phyloP scores from a whole-genome alignment of 92 coral and sea anemone species.

The Phenganax stokvisi region DNA sequence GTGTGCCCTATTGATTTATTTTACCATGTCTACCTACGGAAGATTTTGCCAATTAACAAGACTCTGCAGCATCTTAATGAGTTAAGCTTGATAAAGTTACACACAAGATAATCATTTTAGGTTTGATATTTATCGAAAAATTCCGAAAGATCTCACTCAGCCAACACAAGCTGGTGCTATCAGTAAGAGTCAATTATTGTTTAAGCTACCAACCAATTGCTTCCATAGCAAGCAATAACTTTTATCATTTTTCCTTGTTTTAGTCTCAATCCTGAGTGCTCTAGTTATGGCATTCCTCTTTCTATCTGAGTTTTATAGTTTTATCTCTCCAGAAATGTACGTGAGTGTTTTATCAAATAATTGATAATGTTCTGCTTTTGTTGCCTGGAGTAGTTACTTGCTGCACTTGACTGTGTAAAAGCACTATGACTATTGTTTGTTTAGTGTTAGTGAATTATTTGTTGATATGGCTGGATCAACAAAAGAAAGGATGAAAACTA shows the following conservation, averaged over 20 bases:
- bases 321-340: constrained; percentile 89
- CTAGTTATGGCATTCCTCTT: constrained; percentile 81
- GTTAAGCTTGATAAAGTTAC: no score
- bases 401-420: neutral
- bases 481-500: constrained; percentile 59
- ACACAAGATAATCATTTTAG: constrained; percentile 28
- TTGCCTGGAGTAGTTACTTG: neutral
- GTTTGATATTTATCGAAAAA: constrained; percentile 91
- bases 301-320: constrained; percentile 91
- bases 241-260: constrained; percentile 22
- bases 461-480: constrained; percentile 79
- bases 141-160: constrained; percentile 96
- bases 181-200: constrained; percentile 53
- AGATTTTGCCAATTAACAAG: neutral
- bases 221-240: neutral
- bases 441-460: constrained; percentile 90
- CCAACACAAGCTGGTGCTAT: constrained; percentile 89
- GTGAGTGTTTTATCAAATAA: constrained; percentile 9
- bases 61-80: no score
- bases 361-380: neutral
- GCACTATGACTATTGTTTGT: neutral
- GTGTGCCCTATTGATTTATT: no score
- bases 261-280: constrained; percentile 87
- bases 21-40: no score
- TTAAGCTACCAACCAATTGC: neutral